phyloP scores from a whole-genome alignment of 2,888 invertebrate genomes.

The Callosobruchus maculatus region DNA sequence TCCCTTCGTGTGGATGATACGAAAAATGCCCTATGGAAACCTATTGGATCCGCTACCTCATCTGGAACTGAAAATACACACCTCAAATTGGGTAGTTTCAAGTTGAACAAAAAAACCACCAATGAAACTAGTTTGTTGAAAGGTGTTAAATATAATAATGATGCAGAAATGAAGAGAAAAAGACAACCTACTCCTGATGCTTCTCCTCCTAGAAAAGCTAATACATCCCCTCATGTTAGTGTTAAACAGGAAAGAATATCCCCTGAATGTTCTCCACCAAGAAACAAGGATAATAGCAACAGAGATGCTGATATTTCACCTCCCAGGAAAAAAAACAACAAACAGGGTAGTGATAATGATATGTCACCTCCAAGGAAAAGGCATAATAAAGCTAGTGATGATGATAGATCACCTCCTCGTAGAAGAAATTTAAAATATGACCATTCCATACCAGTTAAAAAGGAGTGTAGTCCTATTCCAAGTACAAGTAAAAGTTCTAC shows the following conservation, averaged over 20 bases:
- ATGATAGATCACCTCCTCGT: slow-evolving; percentile 35
- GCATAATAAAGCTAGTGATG: slow-evolving; percentile 25
- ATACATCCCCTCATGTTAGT: neutral
- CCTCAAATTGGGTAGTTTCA: slow-evolving; percentile 17
- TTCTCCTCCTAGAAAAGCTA: neutral
- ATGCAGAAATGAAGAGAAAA: neutral
- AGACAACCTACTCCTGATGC: neutral
- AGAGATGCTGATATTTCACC: slow-evolving; percentile 19
- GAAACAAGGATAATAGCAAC: slow-evolving; percentile 10
- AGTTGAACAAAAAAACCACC: slow-evolving; percentile 15
- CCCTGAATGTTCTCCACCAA: slow-evolving; percentile 14
- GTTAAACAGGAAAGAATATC: neutral
- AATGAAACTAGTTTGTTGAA: slow-evolving; percentile 3
- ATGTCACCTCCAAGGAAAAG: slow-evolving; percentile 35
- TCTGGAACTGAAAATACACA: slow-evolving; percentile 4
- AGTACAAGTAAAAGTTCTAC: slow-evolving; percentile 4
- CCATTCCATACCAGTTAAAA: neutral
- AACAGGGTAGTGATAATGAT: slow-evolving; percentile 24
- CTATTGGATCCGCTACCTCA: slow-evolving; percentile 28
- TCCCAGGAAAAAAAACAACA: slow-evolving; percentile 16
- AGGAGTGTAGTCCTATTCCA: neutral
- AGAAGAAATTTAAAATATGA: slow-evolving; percentile 20
- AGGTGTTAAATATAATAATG: neutral
- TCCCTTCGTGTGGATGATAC: slow-evolving; percentile 52
- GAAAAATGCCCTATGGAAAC: slow-evolving; percentile 41